phyloP scores from a whole-genome alignment of 2,888 invertebrate genomes.

The Abscondita cerata region DNA sequence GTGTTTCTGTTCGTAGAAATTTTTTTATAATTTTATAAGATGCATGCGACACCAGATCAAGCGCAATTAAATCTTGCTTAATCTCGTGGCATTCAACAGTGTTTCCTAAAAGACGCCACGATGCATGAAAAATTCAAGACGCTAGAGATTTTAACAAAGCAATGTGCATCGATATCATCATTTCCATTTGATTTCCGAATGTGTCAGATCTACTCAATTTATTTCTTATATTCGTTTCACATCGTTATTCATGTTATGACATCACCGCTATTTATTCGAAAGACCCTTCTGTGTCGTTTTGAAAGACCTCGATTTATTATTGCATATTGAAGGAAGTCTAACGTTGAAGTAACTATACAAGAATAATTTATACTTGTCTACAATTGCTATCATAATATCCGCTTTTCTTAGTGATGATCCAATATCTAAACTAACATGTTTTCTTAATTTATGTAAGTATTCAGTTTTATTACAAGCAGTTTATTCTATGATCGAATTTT shows the following conservation, averaged over 20 bases:
- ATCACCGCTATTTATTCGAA: constrained; percentile 20
- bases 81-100: background rate
- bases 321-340: constrained; percentile 8
- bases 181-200: constrained; percentile 31
- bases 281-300: constrained; percentile 11
- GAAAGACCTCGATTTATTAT: constrained; percentile 13
- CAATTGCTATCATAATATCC: constrained; percentile 22
- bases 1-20: too few species aligned
- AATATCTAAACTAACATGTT: too few species aligned
- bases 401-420: constrained; percentile 18
- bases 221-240: constrained; percentile 25
- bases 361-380: constrained; percentile 23
- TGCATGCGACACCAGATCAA: too few species aligned
- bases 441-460: too few species aligned
- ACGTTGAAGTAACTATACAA: constrained; percentile 6
- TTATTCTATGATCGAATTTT: too few species aligned
- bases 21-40: too few species aligned
- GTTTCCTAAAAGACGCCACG: too few species aligned
- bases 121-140: background rate
- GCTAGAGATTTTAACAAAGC: constrained; percentile 8
- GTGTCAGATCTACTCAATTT: constrained; percentile 29
- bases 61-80: too few species aligned
- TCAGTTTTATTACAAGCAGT: too few species aligned
- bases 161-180: constrained; percentile 16
- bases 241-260: constrained; percentile 30